A percentile compares a stretch with the other conserved stretches of the same genome.
phyloP scores from a whole-genome alignment of 2,888 invertebrate genomes.

The Schizotus pectinicornis region DNA sequence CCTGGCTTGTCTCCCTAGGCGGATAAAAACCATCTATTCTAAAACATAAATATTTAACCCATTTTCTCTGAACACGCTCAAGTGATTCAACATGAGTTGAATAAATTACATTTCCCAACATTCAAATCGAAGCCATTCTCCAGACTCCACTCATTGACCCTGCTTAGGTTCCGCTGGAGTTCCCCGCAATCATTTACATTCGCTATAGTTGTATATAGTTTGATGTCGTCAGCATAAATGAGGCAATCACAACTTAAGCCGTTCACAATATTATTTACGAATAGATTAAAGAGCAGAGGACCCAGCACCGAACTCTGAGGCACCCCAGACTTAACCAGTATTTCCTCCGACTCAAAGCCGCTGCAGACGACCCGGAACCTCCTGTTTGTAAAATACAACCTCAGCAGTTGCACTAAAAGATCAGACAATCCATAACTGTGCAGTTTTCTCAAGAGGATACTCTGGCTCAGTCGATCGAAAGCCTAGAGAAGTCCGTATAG shows the following conservation, averaged over 20 bases:
- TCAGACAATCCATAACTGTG: constrained; percentile 17
- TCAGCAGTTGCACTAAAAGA: constrained; percentile 8
- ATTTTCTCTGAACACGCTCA: too few species aligned
- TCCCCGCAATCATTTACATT: too few species aligned
- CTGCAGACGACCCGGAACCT: constrained; percentile 20
- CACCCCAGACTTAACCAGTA: constrained; percentile 20
- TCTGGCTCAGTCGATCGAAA: constrained; percentile 12
- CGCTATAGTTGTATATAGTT: neutral
- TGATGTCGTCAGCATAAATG: neutral
- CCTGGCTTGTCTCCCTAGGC: too few species aligned
- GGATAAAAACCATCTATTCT: too few species aligned
- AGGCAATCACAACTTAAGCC: neutral
- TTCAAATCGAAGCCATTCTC: too few species aligned
- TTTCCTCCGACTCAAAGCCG: constrained; percentile 5
- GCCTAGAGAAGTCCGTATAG: constrained; percentile 11
- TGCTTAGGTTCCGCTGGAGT: too few species aligned
- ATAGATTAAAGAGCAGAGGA: constrained; percentile 31
- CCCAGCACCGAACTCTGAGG: constrained; percentile 34
- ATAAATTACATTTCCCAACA: too few species aligned
- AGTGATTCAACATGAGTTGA: too few species aligned
- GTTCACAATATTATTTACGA: constrained; percentile 22
- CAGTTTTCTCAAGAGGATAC: constrained; percentile 20
- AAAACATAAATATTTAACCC: too few species aligned
- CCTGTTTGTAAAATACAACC: constrained; percentile 23
- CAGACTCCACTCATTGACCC: too few species aligned